Evolutionary conservation across 1,140 invertebrate genomes (phyloP).

Genomic region (Anastrepha ludens): DNA sequence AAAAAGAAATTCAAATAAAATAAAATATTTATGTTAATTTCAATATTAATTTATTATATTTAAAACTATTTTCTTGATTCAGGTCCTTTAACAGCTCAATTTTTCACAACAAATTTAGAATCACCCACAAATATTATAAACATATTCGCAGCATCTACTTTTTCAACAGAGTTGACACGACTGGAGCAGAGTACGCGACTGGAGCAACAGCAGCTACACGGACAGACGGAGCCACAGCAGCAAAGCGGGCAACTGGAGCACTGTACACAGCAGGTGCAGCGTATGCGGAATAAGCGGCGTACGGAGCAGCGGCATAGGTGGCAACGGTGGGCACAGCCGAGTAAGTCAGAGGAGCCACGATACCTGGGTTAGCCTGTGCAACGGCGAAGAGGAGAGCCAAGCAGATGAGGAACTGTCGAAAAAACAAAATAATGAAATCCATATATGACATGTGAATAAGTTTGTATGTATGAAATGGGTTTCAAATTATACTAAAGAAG

Average conservation of each 20-base stretch:
- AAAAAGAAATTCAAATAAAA: no score
- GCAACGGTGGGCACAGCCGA: conserved; percentile 35
- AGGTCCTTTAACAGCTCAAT: background rate
- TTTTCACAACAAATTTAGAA: background rate
- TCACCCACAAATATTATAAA: no score
- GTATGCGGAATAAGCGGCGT: conserved; percentile 4
- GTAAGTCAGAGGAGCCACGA: conserved; percentile 52
- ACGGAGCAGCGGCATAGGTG: conserved; percentile 41
- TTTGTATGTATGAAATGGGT: background rate
- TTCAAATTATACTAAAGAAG: no score
- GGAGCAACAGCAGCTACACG: background rate
- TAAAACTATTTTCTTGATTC: background rate
- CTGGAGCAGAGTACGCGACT: conserved; percentile 2
- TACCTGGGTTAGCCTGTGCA: conserved; percentile 35
- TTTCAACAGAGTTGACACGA: background rate
- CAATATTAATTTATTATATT: background rate
- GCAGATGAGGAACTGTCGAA: conserved; percentile 54
- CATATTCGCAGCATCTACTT: background rate
- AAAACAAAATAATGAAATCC: background rate
- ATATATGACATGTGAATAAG: background rate
- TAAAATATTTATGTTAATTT: no score
- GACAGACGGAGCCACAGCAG: background rate
- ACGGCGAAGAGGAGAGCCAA: conserved; percentile 52
- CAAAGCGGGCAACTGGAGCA: background rate
- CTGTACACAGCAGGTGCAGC: background rate